phyloP scores from a whole-genome alignment of 2,888 invertebrate genomes.

The Pollenia labialis region DNA sequence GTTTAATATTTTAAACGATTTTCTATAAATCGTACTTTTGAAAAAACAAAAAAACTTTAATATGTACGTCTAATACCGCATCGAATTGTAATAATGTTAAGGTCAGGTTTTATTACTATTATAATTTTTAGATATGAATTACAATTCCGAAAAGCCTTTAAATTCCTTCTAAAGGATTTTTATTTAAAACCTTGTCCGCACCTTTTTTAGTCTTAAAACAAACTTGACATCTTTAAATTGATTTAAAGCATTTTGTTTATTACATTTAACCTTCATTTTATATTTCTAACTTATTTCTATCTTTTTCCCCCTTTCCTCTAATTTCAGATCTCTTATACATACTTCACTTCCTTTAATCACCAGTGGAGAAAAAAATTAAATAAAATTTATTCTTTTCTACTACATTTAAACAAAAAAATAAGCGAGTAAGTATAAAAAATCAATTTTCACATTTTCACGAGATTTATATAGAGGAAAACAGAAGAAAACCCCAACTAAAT shows the following conservation, averaged over 20 bases:
- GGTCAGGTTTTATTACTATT: too few species aligned
- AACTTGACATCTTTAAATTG: too few species aligned
- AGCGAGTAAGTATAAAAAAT: constrained; percentile 67
- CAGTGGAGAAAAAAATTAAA: not conserved
- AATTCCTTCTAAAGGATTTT: too few species aligned
- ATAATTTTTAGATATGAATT: too few species aligned
- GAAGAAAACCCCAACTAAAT: constrained; percentile 36
- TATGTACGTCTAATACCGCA: too few species aligned
- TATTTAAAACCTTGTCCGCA: too few species aligned
- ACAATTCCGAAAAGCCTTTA: too few species aligned
- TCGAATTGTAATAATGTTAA: too few species aligned
- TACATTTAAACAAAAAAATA: constrained; percentile 43
- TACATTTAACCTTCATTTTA: constrained; percentile 3
- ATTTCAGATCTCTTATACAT: constrained; percentile 20
- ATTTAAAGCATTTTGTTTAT: not conserved
- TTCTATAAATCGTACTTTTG: too few species aligned
- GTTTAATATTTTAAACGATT: too few species aligned
- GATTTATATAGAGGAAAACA: constrained; percentile 49
- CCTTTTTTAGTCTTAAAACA: too few species aligned
- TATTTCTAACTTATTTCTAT: not conserved
- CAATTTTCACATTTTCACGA: constrained; percentile 69
- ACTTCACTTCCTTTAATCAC: not conserved
- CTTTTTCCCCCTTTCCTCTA: not conserved
- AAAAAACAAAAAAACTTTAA: too few species aligned
- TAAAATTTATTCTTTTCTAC: constrained; percentile 34